Percentiles rank a stretch among this genome's conserved stretches.
These are phyloP conservation scores for Nerophis lumbriciformis DNA, from an alignment of 2,113 vertebrate genomes.

Conservation along the genomic window DNA sequence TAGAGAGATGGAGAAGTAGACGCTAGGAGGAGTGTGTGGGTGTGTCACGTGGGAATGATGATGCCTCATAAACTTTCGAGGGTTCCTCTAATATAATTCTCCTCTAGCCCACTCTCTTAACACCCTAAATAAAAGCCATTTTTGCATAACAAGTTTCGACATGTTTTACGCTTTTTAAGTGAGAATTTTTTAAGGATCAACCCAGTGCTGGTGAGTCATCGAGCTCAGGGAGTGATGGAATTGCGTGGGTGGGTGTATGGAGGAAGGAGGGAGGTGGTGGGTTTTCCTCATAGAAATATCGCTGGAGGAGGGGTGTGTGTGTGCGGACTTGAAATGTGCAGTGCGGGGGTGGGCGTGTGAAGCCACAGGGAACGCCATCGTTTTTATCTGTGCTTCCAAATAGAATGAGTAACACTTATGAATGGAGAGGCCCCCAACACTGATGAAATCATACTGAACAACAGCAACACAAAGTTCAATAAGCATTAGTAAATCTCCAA, in stretches of 20 bases:
- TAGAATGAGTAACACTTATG: constrained; percentile 20
- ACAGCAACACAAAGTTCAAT: neutral
- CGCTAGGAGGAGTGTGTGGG: constrained; percentile 44
- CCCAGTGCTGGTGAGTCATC: constrained; percentile 56
- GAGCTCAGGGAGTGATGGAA: neutral
- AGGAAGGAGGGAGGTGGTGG: constrained; percentile 15
- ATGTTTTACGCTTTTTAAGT: constrained; percentile 44
- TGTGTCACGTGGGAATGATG: constrained; percentile 52
- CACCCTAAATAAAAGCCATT: neutral
- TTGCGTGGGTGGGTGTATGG: neutral
- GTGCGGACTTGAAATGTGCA: constrained; percentile 26
- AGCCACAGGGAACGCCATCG: constrained; percentile 13
- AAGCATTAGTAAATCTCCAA: neutral
- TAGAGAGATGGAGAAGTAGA: constrained; percentile 22
- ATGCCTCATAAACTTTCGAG: constrained; percentile 55
- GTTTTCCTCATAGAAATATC: constrained; percentile 50
- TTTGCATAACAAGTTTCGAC: neutral
- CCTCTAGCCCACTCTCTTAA: constrained; percentile 4
- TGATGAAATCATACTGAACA: constrained; percentile 5
- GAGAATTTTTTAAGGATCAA: constrained; percentile 29
- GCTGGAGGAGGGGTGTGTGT: constrained; percentile 21
- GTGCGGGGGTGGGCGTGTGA: constrained; percentile 18
- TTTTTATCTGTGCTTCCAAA: constrained; percentile 10
- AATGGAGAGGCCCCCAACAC: constrained; percentile 9
- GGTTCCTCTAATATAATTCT: constrained; percentile 31